A percentile compares a stretch with the other conserved stretches of the same genome.
Conservation (phyloP, 1,140 invertebrate genomes). For the Bombus sylvicola region DNA sequence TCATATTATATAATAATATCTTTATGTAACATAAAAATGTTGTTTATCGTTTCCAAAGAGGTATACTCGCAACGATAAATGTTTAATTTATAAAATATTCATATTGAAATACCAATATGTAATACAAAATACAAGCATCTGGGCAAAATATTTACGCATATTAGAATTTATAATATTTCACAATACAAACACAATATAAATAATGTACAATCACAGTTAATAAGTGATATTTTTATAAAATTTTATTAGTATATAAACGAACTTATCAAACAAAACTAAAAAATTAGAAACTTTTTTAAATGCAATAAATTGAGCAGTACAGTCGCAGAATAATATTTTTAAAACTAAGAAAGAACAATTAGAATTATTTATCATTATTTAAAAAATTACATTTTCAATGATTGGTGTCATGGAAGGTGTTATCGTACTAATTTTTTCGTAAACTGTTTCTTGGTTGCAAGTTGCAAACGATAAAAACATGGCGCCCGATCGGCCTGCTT, state of each 20-base stretch:
- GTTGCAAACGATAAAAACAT: constrained; percentile 63
- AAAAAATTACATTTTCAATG: too few relatives aligned
- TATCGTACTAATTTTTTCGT: constrained; percentile 27
- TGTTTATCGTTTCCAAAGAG: not conserved
- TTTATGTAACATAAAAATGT: not conserved
- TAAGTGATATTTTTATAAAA: not conserved
- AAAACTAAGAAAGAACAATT: too few relatives aligned
- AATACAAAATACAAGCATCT: too few relatives aligned
- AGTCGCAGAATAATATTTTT: too few relatives aligned
- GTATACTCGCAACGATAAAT: not conserved
- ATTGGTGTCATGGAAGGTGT: not conserved
- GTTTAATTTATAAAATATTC: not conserved
- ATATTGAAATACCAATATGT: not conserved
- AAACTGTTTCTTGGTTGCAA: constrained; percentile 40
- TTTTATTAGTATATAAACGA: not conserved
- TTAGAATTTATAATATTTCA: not conserved
- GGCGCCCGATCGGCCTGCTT: constrained; percentile 58
- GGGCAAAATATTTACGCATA: not conserved
- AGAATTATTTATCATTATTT: not conserved
- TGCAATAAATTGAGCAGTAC: not conserved
- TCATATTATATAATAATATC: not conserved
- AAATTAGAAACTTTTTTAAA: not conserved
- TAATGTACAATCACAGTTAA: not conserved
- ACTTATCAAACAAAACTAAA: not conserved
- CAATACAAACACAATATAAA: not conserved